Conservation (phyloP, 2,888 invertebrate species). For the Endomychus coccineus region DNA sequence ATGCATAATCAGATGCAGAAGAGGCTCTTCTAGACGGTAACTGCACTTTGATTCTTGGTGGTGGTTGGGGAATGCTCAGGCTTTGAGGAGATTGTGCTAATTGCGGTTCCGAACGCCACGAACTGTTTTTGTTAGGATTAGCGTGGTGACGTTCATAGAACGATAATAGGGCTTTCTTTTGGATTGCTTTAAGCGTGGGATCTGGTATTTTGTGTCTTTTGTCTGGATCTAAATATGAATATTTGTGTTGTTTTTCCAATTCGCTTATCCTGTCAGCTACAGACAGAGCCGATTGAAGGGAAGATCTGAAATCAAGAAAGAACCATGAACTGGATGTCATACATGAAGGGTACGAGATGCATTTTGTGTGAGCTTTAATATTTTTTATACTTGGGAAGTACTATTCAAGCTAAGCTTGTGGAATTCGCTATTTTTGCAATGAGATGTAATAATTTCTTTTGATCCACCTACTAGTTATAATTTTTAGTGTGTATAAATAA, state of each 20-base stretch:
- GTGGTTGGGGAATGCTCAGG: constrained; percentile 35
- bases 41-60: constrained; percentile 43
- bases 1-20: constrained; percentile 61
- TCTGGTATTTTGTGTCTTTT: constrained; percentile 65
- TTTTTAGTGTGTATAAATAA: no score
- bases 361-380: no score
- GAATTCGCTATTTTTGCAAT: no score
- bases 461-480: no score
- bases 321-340: no score
- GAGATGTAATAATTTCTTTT: no score
- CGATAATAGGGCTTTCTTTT: constrained; percentile 73
- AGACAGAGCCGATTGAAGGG: constrained; percentile 47
- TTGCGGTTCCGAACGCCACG: constrained; percentile 55
- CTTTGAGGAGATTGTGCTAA: constrained; percentile 39
- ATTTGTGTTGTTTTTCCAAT: constrained; percentile 55
- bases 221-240: constrained; percentile 64
- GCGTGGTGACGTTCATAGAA: constrained; percentile 69
- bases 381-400: no score
- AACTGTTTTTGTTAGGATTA: constrained; percentile 32
- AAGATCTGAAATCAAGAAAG: constrained; percentile 33
- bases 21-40: constrained; percentile 54
- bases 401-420: no score
- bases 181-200: constrained; percentile 70
- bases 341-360: no score
- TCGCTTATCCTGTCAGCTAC: constrained; percentile 61